Base-by-base conservation (phyloP, 2,113 vertebrate species). In the Coregonus clupeaformis region DNA sequence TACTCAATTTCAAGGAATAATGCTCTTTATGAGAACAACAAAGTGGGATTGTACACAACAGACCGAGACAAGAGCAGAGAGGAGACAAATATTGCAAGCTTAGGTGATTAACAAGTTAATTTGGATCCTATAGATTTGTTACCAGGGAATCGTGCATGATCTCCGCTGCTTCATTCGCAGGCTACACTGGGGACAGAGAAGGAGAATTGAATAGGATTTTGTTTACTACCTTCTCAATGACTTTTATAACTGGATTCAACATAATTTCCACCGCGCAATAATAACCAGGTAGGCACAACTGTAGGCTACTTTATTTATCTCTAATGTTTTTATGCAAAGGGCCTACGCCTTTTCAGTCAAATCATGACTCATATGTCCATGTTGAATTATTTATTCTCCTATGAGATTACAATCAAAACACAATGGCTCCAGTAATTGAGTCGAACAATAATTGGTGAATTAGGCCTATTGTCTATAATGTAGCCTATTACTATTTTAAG, bases 81-180 rank as follows among this genome's bases (percentile, higher is more conserved):
- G 81, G 78, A 80, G 69, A 78, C 16, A 82, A 80, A 81, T 55
- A 80, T 74, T 80, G 66, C 71, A 85, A 87, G 70, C 71, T 71
- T 86, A 86, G 66, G 81, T 82, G 80, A 60, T 68, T 79, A 80
- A 79, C 77, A 86, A 88, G 83, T 86, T 84, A 4, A 87, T 83
- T 85, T 68, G 72, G 84, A 85, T 77, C 78, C 80, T 80, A 18
- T 52, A 52, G 84, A 79, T 88, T 89, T 89, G 78, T 85, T 86
- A 36, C 79, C 77, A 81, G 82, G 88, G 86, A 85, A 86, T 87
- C 84, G 85, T 74, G 87, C 69, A 63, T 87, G 87, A 89, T 86
- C 82, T 84, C 82, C 84, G 82, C 71, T 76, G 83, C 82, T 81
- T 74, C 79, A 67, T 80, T 77, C 74, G 80, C 42, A 73, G 71